Conservation (phyloP, 2,113 vertebrate species). For the Tenrec ecaudatus region DNA sequence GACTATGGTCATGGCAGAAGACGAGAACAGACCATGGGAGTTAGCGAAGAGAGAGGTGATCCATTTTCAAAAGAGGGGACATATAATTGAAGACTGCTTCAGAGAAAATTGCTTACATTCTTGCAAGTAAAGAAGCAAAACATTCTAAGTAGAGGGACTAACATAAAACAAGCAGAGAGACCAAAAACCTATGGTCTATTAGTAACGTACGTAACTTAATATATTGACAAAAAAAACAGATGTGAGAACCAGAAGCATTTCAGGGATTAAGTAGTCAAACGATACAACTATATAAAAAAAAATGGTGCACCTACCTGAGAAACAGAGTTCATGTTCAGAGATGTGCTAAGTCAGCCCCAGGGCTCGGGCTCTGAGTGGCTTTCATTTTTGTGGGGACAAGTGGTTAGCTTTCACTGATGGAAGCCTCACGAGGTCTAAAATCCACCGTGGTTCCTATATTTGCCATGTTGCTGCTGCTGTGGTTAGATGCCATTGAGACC, state of each 20-base stretch:
- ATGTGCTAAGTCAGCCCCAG: background rate
- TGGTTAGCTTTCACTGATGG: background rate
- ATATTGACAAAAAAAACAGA: background rate
- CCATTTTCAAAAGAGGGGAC: background rate
- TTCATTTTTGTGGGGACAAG: background rate
- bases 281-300: slow-evolving; percentile 18
- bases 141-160: background rate
- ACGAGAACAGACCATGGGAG: background rate
- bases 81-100: background rate
- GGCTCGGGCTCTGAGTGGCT: background rate
- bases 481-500: too few relatives aligned
- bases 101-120: background rate
- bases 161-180: background rate
- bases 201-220: background rate
- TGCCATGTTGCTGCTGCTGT: background rate
- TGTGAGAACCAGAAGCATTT: background rate
- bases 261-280: background rate
- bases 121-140: slow-evolving; percentile 4
- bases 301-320: background rate
- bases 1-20: background rate
- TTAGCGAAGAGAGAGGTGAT: slow-evolving; percentile 16
- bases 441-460: background rate
- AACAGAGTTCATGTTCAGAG: background rate
- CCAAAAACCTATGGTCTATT: background rate
- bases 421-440: background rate